These are phyloP conservation scores for Hyperoplus immaculatus DNA, from an alignment of 2,797 vertebrate species.

Conservation along the genomic window DNA sequence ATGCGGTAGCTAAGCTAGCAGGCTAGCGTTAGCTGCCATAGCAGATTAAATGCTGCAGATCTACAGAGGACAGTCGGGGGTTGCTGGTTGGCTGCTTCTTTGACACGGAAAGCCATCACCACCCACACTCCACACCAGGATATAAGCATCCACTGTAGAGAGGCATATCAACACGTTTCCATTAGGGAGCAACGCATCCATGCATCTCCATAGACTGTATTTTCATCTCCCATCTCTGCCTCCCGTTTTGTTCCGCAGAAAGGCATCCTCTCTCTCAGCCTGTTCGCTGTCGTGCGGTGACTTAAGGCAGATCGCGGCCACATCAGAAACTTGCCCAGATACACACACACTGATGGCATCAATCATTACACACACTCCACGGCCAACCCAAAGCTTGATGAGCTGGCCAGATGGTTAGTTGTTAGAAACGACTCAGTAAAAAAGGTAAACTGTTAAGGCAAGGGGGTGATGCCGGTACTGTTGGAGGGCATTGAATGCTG, in stretches of 20 bases:
- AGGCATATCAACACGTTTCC: slow-evolving; percentile 9
- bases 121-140: not conserved
- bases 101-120: slow-evolving; percentile 18
- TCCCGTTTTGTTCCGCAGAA: slow-evolving; percentile 19
- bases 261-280: slow-evolving; percentile 43
- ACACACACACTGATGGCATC: slow-evolving; percentile 40
- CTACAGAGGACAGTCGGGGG: slow-evolving; percentile 54
- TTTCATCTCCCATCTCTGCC: not conserved
- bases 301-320: slow-evolving; percentile 50
- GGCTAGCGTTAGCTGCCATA: slow-evolving; percentile 61
- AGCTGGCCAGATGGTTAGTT: slow-evolving; percentile 16
- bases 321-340: slow-evolving; percentile 60
- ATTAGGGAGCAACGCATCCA: slow-evolving; percentile 40
- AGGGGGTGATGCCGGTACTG: slow-evolving; percentile 8
- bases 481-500: slow-evolving; percentile 39
- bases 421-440: slow-evolving; percentile 17
- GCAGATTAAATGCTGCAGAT: slow-evolving; percentile 71
- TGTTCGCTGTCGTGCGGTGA: slow-evolving; percentile 32
- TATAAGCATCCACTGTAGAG: not conserved
- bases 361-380: slow-evolving; percentile 42
- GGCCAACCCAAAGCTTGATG: slow-evolving; percentile 20
- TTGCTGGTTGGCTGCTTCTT: slow-evolving; percentile 34
- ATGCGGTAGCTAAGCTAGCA: slow-evolving; percentile 72
- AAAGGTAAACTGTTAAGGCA: slow-evolving; percentile 16
- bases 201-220: slow-evolving; percentile 18